Evolutionary conservation across 1,140 invertebrate genomes (phyloP).

Genomic region (Hyles euphorbiae): DNA sequence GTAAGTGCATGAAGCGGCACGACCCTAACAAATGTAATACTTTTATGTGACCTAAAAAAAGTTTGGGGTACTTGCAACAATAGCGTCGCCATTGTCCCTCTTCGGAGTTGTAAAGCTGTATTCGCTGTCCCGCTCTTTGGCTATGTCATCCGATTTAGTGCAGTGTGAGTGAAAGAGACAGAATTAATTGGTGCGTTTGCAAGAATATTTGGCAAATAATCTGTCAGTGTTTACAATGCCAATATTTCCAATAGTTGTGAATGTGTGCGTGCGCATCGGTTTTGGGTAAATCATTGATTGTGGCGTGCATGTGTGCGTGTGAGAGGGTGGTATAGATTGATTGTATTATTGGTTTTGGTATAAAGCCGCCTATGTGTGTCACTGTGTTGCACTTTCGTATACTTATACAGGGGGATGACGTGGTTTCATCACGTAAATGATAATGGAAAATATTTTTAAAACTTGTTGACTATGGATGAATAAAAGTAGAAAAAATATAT

Average conservation of each 20-base stretch:
- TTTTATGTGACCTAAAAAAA: conserved; percentile 74
- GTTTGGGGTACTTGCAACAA: conserved; percentile 70
- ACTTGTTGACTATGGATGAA: too few species aligned
- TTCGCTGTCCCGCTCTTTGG: conserved; percentile 41
- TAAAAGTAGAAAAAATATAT: too few species aligned
- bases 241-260: conserved; percentile 56
- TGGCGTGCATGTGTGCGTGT: conserved; percentile 46
- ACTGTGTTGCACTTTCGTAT: conserved; percentile 61
- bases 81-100: conserved; percentile 67
- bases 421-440: background rate
- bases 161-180: conserved; percentile 38
- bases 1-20: conserved; percentile 53
- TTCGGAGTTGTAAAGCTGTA: conserved; percentile 63
- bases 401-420: conserved; percentile 47
- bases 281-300: conserved; percentile 59
- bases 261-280: conserved; percentile 49
- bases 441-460: conserved; percentile 1
- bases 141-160: conserved; percentile 14
- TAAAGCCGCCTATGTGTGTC: conserved; percentile 74
- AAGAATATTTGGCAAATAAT: conserved; percentile 63
- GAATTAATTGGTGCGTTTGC: conserved; percentile 37
- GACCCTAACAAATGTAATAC: conserved; percentile 71
- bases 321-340: conserved; percentile 72
- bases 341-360: conserved; percentile 74
- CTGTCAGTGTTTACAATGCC: conserved; percentile 70